Evolutionary conservation across 2,113 vertebrate species (phyloP).

Genomic region (Erythrocercus mccallii): DNA sequence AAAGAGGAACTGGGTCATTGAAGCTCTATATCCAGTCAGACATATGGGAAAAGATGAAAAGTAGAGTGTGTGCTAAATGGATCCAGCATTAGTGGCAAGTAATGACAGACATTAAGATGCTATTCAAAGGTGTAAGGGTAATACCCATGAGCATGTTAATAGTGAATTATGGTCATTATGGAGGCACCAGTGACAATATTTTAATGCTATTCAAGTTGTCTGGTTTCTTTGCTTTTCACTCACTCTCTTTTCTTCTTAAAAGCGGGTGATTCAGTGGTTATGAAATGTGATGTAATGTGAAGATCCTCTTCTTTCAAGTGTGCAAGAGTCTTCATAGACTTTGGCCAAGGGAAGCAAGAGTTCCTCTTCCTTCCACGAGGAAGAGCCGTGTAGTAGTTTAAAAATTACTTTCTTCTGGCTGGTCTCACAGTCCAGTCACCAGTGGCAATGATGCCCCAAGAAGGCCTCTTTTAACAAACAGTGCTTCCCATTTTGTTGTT

Average conservation of each 20-base stretch:
- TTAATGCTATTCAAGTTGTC: constrained; percentile 1
- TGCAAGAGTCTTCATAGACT: neutral
- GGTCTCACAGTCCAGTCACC: neutral
- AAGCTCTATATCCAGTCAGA: constrained; percentile 16
- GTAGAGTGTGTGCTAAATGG: neutral
- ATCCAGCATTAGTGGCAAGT: neutral
- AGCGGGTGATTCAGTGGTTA: neutral
- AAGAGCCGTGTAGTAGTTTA: neutral
- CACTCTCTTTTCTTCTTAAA: neutral
- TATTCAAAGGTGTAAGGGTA: neutral
- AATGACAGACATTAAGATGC: neutral
- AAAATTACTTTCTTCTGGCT: neutral
- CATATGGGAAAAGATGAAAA: neutral
- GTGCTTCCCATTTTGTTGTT: constrained; percentile 56
- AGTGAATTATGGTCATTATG: constrained; percentile 42
- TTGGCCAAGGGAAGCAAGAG: neutral
- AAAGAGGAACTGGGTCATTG: constrained; percentile 17
- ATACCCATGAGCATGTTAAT: constrained; percentile 22
- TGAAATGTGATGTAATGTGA: neutral
- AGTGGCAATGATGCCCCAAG: neutral
- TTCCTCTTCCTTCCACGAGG: neutral
- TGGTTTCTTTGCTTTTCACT: neutral
- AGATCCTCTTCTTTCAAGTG: neutral
- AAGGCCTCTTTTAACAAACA: neutral
- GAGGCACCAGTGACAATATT: constrained; percentile 13